Conservation (phyloP, 2,797 vertebrate genomes). For the Cercopithecus petaurista region DNA sequence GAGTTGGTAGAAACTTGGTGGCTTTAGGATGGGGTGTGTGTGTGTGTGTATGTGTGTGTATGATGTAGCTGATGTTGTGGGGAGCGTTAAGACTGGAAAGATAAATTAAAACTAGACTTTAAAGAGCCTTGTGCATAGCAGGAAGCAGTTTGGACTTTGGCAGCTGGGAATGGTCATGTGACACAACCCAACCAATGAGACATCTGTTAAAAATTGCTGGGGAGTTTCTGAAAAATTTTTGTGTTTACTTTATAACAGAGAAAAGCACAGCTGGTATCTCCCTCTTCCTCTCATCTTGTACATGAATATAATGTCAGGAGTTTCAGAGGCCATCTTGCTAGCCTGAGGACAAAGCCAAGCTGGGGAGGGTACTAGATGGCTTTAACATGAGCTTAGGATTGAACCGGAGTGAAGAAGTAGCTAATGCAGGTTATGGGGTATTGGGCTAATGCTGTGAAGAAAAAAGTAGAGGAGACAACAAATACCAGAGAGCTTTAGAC, state of each 20-base stretch:
- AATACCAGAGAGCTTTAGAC: background rate
- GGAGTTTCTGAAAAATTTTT: background rate
- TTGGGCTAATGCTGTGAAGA: background rate
- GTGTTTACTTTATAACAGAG: background rate
- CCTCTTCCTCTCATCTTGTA: background rate
- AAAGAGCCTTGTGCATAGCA: background rate
- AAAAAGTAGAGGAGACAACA: background rate
- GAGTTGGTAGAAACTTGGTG: background rate
- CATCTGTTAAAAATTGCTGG: background rate
- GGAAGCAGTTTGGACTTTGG: background rate
- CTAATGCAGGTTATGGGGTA: background rate
- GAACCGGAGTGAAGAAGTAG: background rate
- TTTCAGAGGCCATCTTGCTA: background rate
- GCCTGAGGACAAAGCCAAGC: background rate
- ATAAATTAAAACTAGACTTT: background rate
- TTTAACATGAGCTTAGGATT: background rate
- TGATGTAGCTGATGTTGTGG: background rate
- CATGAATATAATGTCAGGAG: background rate
- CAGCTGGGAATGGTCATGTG: background rate
- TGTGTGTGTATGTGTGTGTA: rapidly evolving
- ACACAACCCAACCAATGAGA: background rate
- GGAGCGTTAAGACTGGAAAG: background rate
- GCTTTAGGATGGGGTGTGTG: background rate
- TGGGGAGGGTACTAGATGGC: background rate
- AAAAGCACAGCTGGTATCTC: background rate